Evolutionary conservation across 2,113 vertebrate species (phyloP).

Genomic region (Nycticebus coucang): DNA sequence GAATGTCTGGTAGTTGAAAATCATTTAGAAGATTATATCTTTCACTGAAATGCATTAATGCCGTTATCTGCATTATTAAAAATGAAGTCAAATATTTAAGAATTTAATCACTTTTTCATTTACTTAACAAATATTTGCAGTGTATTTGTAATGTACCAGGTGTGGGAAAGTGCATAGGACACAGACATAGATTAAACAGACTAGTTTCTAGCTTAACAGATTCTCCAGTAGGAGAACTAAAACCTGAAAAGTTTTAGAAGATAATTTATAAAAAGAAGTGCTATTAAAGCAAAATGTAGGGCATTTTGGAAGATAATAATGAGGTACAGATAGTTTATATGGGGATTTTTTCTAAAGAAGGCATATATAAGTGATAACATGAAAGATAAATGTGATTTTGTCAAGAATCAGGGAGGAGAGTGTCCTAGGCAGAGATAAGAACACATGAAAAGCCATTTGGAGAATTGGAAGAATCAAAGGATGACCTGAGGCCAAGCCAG

Average conservation of each 20-base stretch:
- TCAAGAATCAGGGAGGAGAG: not conserved
- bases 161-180: not conserved
- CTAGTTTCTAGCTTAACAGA: not conserved
- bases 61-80: not conserved
- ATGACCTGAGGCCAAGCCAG: too few species aligned
- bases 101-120: not conserved
- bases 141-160: not conserved
- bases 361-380: not conserved
- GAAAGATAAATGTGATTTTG: not conserved
- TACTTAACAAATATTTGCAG: not conserved
- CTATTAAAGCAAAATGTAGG: not conserved
- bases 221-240: not conserved
- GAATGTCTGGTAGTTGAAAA: not conserved
- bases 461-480: not conserved
- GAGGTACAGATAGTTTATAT: too few species aligned
- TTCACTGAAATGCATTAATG: not conserved
- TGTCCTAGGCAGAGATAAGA: not conserved
- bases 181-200: not conserved
- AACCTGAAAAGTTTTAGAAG: not conserved
- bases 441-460: accelerated
- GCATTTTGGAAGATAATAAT: not conserved
- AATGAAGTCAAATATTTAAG: not conserved
- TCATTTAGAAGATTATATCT: not conserved
- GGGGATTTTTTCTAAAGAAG: not conserved
- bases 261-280: not conserved